phyloP scores from a whole-genome alignment of 2,888 invertebrate genomes.

The Caenorhabditis becei region DNA sequence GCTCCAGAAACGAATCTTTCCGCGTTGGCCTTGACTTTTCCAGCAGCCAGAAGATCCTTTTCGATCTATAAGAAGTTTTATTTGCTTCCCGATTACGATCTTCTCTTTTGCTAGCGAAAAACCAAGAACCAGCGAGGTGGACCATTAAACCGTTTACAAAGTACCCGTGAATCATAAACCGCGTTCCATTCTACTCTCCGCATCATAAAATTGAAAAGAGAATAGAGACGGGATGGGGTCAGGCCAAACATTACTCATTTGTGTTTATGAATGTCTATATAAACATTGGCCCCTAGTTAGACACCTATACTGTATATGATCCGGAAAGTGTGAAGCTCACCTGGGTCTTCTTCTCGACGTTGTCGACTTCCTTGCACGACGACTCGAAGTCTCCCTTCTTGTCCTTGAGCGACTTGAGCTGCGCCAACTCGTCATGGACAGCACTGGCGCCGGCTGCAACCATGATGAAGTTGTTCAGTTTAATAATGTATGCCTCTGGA shows the following conservation, averaged over 20 bases:
- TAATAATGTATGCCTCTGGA: slow-evolving; percentile 3
- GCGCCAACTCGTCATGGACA: slow-evolving; percentile 79
- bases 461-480: slow-evolving; percentile 33
- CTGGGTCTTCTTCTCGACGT: slow-evolving; percentile 69
- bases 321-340: slow-evolving; percentile 36
- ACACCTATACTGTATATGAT: slow-evolving; percentile 18
- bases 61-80: slow-evolving; percentile 61
- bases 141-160: not conserved
- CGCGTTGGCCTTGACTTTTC: slow-evolving; percentile 75
- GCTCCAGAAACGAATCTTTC: slow-evolving; percentile 76
- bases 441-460: slow-evolving; percentile 75
- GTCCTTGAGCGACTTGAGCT: slow-evolving; percentile 73
- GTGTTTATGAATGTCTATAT: slow-evolving; percentile 30
- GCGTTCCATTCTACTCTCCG: slow-evolving; percentile 8
- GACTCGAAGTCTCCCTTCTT: slow-evolving; percentile 78
- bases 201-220: slow-evolving; percentile 1
- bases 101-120: not conserved
- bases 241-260: slow-evolving; percentile 50
- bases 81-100: slow-evolving; percentile 2
- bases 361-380: slow-evolving; percentile 73
- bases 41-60: slow-evolving; percentile 72
- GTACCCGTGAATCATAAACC: slow-evolving; percentile 8
- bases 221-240: not conserved
- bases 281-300: slow-evolving; percentile 40
- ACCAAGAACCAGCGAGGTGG: not conserved